Evolutionary conservation across 2,888 invertebrate species (phyloP).

Genomic region (Chloroclysta siterata): DNA sequence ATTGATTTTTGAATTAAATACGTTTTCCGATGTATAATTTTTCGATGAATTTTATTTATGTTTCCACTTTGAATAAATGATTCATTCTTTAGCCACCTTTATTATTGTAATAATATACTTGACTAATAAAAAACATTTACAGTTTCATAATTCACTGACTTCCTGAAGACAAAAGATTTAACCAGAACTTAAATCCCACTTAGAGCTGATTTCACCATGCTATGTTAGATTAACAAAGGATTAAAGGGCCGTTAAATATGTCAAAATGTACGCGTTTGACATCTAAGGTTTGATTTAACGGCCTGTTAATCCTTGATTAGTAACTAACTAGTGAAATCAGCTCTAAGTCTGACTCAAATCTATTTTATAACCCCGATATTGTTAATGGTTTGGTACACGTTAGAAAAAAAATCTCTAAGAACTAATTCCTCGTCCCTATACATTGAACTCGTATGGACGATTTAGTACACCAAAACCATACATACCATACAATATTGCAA

Average conservation of each 20-base stretch:
- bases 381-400: too few relatives aligned
- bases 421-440: conserved; percentile 11
- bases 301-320: too few relatives aligned
- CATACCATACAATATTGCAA: conserved; percentile 57
- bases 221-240: too few relatives aligned
- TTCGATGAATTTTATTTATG: conserved; percentile 33
- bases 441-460: conserved; percentile 22
- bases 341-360: too few relatives aligned
- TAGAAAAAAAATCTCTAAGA: neutral
- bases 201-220: too few relatives aligned
- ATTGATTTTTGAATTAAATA: conserved; percentile 45
- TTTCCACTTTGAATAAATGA: conserved; percentile 21
- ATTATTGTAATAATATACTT: conserved; percentile 5
- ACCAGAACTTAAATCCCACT: too few relatives aligned
- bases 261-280: too few relatives aligned
- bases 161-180: too few relatives aligned
- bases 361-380: too few relatives aligned
- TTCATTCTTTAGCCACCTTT: conserved; percentile 9
- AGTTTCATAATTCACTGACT: neutral
- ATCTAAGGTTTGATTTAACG: too few relatives aligned
- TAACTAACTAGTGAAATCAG: too few relatives aligned
- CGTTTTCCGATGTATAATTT: conserved; percentile 35
- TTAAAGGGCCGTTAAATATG: too few relatives aligned
- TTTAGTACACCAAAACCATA: conserved; percentile 47
- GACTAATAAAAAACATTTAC: neutral